Percentiles rank a stretch among this genome's conserved stretches.
phyloP scores from a whole-genome alignment of 2,888 invertebrate genomes.

The Rotaria socialis region DNA sequence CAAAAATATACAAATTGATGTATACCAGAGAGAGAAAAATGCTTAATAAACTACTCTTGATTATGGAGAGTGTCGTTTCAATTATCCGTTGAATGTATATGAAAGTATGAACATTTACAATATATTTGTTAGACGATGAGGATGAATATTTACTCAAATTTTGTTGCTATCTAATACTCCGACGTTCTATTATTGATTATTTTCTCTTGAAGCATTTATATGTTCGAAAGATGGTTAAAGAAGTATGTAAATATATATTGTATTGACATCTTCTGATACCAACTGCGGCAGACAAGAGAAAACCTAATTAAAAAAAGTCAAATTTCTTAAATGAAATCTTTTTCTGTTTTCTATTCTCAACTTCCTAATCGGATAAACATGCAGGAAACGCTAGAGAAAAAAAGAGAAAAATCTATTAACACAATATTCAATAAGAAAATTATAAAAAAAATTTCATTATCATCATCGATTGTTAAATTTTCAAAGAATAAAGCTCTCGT shows the following conservation, averaged over 20 bases:
- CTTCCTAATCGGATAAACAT: constrained; percentile 8
- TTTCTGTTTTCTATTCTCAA: background rate
- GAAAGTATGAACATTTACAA: background rate
- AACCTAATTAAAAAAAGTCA: background rate
- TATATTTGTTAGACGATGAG: background rate
- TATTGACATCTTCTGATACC: background rate
- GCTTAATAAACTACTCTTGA: background rate
- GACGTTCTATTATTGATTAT: background rate
- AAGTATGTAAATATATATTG: background rate
- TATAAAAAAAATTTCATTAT: background rate
- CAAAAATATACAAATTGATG: too few species aligned
- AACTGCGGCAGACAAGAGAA: background rate
- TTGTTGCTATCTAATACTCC: background rate
- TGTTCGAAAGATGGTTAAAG: background rate
- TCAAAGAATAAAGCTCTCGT: background rate
- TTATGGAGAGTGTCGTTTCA: background rate
- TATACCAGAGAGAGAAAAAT: too few species aligned
- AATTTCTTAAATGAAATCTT: background rate
- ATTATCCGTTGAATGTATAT: background rate
- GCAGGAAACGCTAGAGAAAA: background rate
- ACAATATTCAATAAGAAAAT: background rate
- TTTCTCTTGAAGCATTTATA: background rate
- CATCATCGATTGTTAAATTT: background rate
- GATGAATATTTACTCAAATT: background rate
- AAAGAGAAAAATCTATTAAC: background rate